Evolutionary conservation across 2,113 vertebrate species (phyloP).

Genomic region (Malaclemys terrapin): DNA sequence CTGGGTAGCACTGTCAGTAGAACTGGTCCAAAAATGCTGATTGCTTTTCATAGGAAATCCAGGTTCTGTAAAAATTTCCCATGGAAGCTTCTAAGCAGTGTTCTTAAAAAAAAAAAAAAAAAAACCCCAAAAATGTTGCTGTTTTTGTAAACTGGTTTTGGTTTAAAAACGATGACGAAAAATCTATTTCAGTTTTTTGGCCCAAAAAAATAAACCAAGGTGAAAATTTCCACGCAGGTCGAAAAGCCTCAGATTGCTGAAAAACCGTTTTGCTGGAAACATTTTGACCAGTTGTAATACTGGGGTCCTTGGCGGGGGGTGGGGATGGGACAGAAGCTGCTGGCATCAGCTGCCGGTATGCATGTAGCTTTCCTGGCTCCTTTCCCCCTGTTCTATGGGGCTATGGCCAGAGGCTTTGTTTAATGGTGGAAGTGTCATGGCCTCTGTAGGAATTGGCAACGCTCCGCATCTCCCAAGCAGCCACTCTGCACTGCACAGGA

Average conservation of each 20-base stretch:
- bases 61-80: background rate
- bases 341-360: background rate
- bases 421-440: background rate
- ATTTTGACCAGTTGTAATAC: background rate
- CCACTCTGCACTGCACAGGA: background rate
- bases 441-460: background rate
- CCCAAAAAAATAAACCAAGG: background rate
- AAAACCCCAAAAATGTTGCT: background rate
- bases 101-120: background rate
- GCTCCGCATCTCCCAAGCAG: background rate
- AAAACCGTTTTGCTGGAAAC: background rate
- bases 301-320: background rate
- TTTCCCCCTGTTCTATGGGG: rapidly evolving
- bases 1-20: background rate
- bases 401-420: background rate
- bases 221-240: background rate
- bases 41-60: background rate
- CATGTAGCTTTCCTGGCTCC: background rate
- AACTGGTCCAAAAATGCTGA: background rate
- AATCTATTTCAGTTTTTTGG: background rate
- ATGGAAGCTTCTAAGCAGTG: background rate
- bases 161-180: background rate
- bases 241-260: background rate
- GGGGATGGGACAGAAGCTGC: background rate
- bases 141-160: background rate